Evolutionary conservation across 1,140 invertebrate species (phyloP), one percentile per base, ranked within the genome.

Genomic region (Drosophila teissieri): DNA sequence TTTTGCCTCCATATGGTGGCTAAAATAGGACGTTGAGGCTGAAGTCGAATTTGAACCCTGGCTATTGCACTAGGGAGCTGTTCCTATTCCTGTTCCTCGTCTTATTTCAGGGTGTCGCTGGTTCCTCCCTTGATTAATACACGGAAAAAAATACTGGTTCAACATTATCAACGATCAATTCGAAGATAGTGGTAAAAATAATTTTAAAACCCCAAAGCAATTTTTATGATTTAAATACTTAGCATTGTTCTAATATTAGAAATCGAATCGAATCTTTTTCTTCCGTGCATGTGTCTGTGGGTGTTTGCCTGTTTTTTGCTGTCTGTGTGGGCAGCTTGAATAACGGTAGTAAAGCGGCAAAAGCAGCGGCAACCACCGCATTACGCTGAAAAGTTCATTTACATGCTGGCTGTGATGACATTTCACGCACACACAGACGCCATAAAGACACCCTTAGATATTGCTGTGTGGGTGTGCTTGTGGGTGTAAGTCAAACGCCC

Each of bases 361-460:
- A 51, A 64, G 39, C 54, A 58, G 65, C 53, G 60, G 63, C 68
- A 70, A 80, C 82, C 76, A 82, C 70, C 79, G 67, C 61, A 84
- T 68, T 68, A 69, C 73, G 83, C 75, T 91, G 68, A 75, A 91
- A 88, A 91, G 88, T 91, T 91, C 88, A 91, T 91, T 91, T 91
- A 91, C 88, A 91, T 89, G 82, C 74, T 70, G 36, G 79, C 76
- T 76, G 56, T 90, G 86, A 85, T 90, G 88, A 90, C 88, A 89
- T 89, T 89, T 74, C 52, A 75, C 77, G 53, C 80, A 69, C 48
- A 85, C 82, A 78, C 58, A 45, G 61, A 55, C 17, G 61, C 67
- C 55, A 56, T 31, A 52, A 74, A 76, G 57, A 77, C 60, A 68
- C 64, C 61, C 67, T 51, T 62, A 60, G 60, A 67, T 19, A 57